Base-by-base conservation (phyloP, 2,113 vertebrate genomes). In the Numenius arquata region DNA sequence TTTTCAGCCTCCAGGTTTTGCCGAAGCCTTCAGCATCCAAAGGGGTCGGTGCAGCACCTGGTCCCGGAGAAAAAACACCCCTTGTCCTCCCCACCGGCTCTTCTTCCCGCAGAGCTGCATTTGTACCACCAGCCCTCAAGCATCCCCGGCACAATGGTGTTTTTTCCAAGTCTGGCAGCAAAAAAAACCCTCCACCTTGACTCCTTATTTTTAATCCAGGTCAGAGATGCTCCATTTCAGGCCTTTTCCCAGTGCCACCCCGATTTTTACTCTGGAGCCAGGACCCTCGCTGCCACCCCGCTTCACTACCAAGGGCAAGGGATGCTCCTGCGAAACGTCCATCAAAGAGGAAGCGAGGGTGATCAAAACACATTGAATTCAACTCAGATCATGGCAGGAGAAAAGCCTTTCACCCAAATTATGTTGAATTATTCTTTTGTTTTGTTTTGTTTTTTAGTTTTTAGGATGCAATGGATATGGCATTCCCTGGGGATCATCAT, bases 111-210 rank as follows among this genome's bases (percentile, higher is more conserved):
- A 47, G 47, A 25, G 48, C 17, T 12, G 36, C 55, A 14, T 70
- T 84, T 78, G 43, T 22, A 38, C 16, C 0, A 0, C 32, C 59
- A 53, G 78, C 38, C 61, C 84, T 74, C 2, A 0, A 52, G 67
- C 73, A 65, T 25, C 48, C n/a, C 47, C 7, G 18, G 32, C n/a
- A 61, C 0, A 0, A n/a, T 0, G 0, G 27, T n/a, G 29, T 3
- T 53, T 66, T 58, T 71, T 38, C 58, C 45, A n/a, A 76, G 8
- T 70, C 58, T 55, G 45, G 52, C 56, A 89, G 27, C 58, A 43
- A 61, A 93, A 58, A 45, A 12, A 36, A 32, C 1, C 6, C 26
- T 34, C 23, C 12, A 1, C 19, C 21, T 65, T n/a, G 62, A 25
- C 11, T 66, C 58, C 30, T 48, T 29, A 3, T 41, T 66, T 66